Percentiles rank a stretch among this genome's conserved stretches.
Conservation (phyloP, 2,113 vertebrate species). For the Pangasianodon hypophthalmus region DNA sequence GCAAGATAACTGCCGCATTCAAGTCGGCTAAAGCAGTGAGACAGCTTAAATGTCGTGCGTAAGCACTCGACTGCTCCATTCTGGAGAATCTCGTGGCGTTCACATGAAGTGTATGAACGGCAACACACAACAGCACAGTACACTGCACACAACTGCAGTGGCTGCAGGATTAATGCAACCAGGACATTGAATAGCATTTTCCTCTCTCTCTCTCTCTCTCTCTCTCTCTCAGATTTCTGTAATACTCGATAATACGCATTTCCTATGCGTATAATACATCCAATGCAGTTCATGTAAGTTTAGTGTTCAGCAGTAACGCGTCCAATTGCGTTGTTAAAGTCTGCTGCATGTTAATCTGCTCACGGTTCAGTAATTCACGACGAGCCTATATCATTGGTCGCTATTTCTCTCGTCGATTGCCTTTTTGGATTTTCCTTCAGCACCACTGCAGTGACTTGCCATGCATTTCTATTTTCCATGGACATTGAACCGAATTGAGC, state of each 20-base stretch:
- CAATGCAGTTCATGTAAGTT: neutral
- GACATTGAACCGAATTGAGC: neutral
- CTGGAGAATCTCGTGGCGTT: slow-evolving; percentile 36
- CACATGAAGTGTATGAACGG: slow-evolving; percentile 72
- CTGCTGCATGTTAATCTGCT: neutral
- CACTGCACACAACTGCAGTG: slow-evolving; percentile 97
- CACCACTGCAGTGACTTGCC: slow-evolving; percentile 19
- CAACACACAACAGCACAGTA: slow-evolving; percentile 80
- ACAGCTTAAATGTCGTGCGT: slow-evolving; percentile 32
- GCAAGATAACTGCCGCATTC: slow-evolving; percentile 37
- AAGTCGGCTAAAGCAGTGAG: slow-evolving; percentile 29
- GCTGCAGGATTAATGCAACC: slow-evolving; percentile 91
- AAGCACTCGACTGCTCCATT: slow-evolving; percentile 31
- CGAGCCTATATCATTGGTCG: neutral
- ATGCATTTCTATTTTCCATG: slow-evolving; percentile 12
- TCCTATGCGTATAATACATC: neutral
- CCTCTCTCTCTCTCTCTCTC: slow-evolving; percentile 57
- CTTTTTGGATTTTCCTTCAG: neutral
- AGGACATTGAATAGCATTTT: slow-evolving; percentile 77
- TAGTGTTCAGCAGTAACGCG: neutral
- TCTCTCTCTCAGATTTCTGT: slow-evolving; percentile 15
- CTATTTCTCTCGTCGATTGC: neutral
- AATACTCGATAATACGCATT: neutral
- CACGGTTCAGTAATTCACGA: neutral
- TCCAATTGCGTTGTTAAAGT: neutral